phyloP scores from a whole-genome alignment of 1,140 invertebrate species.

The Fopius arisanus region DNA sequence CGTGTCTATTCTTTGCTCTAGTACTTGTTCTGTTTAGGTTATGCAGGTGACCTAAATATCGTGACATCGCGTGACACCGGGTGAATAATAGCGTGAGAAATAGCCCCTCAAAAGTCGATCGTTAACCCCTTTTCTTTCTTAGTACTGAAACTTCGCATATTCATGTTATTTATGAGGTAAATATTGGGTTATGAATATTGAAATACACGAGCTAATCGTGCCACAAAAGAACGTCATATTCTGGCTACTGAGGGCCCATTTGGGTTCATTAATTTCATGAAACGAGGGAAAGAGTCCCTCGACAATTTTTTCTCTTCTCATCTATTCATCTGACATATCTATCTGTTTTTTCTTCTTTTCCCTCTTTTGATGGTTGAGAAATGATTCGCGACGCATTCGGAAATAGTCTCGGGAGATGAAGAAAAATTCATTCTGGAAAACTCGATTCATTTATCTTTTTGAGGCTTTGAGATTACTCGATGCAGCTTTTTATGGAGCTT shows the following conservation, averaged over 20 bases:
- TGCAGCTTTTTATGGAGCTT: background rate
- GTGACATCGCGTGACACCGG: background rate
- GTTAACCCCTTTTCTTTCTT: background rate
- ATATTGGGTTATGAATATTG: slow-evolving; percentile 1
- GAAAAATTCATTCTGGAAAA: background rate
- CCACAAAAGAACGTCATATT: background rate
- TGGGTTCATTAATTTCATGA: background rate
- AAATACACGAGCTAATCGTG: background rate
- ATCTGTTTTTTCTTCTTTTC: background rate
- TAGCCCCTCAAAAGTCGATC: background rate
- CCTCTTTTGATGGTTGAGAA: background rate
- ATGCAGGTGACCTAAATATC: slow-evolving; percentile 8
- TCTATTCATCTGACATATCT: background rate
- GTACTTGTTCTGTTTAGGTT: background rate
- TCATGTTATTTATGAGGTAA: background rate
- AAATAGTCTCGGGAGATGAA: background rate
- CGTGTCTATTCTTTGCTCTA: background rate
- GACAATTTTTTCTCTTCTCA: background rate
- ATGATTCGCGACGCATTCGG: background rate
- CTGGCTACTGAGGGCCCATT: background rate
- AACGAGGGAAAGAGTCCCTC: background rate
- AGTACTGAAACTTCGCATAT: background rate
- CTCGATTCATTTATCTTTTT: background rate
- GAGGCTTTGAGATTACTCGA: background rate
- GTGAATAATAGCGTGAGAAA: slow-evolving; percentile 1